Evolutionary conservation across 2,888 invertebrate genomes (phyloP), one percentile per base, ranked within the genome.

Genomic region (Homarus gammarus): DNA sequence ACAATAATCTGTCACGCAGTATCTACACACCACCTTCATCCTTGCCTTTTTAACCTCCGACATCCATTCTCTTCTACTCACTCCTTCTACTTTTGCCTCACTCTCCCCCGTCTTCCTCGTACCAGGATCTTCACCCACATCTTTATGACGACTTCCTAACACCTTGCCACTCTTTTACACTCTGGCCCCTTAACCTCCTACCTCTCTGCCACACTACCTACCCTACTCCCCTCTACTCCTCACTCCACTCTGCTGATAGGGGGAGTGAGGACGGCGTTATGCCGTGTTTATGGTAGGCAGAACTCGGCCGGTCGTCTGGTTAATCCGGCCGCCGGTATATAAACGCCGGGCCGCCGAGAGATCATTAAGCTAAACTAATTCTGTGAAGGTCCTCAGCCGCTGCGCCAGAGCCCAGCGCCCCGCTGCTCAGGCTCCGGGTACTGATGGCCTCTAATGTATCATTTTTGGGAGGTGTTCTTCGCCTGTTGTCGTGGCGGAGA

Each of bases 331-430:
- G 12, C 44, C 44, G 44, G 75, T 75, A n/a, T 75, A 75, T 75
- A 75, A 75, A 27, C 44, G 44, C 44, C 75, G 27, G 75, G 10
- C 75, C 40, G 75, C 44, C 15, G 44, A 75, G 40, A 75, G 27
- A 44, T 44, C 44, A 44, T 75, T 18, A 75, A 75, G n/a, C 75
- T 49, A 15, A 27, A 44, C 44, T 75, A 75, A 75, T 75, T 75
- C 75, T 44, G 44, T 44, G 75, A 22, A 40, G 40, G 44, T 75
- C 44, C 75, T 75, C 75, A 40, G 75, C 44, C 40, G 31, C 27
- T 27, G 8, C 73, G 12, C 12, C 31, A 5, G 10, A 36, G 12
- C 8, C 38, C n/a, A 36, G 36, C n/a, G 3, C 1, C 72, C 72
- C 6, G 2, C 3, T 36, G 22, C 31, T 40, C 72, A 1, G 36